Base-by-base conservation (phyloP, 2,888 invertebrate genomes). In the Scotopteryx bipunctaria region DNA sequence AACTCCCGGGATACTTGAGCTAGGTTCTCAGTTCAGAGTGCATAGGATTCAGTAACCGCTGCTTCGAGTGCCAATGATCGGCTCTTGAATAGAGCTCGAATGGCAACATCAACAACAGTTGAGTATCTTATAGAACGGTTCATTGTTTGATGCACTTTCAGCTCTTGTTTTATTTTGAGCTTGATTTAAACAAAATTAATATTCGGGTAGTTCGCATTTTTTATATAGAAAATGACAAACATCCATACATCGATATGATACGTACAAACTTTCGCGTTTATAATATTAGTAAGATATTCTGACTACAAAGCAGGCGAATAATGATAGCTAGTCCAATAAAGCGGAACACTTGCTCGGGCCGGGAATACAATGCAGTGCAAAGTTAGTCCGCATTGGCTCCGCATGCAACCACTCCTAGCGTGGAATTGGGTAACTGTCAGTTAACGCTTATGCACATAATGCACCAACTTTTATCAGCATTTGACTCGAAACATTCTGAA, bases 371-470 rank as follows among this genome's bases (percentile, higher is more conserved):
- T 46, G 41, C 52, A 32, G 52, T 36, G 23, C 14, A 35, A 52
- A 52, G 36, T 52, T 46, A 36, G 41, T 25, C 52, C 31, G 52
- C 52, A 45, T 36, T 17, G 25, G 19, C 16, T 29, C 45, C 25
- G 46, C 52, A 52, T 52, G 45, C 52, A 52, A 46, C 41, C 41
- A 8, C n/a, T 31, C 21, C 8, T 41, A 23, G 27, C 40, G 33
- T 44, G 41, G 40, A 45, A 41, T 45, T 45, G 9, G 51, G 35
- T 45, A 51, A 32, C 52, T 51, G 41, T 9, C 51, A 51, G 51
- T 31, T 36, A 35, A 19, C 5, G 29, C 29, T 51, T 51, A 38
- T 38, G n/a, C 33, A 45, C 44, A 40, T 33, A 35, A 29, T 51
- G 40, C 45, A 44, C 33, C 16, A 41, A 41, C 23, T 45, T 45